Base-by-base conservation (phyloP, 1,140 invertebrate genomes). In the Glomeris maerens region DNA sequence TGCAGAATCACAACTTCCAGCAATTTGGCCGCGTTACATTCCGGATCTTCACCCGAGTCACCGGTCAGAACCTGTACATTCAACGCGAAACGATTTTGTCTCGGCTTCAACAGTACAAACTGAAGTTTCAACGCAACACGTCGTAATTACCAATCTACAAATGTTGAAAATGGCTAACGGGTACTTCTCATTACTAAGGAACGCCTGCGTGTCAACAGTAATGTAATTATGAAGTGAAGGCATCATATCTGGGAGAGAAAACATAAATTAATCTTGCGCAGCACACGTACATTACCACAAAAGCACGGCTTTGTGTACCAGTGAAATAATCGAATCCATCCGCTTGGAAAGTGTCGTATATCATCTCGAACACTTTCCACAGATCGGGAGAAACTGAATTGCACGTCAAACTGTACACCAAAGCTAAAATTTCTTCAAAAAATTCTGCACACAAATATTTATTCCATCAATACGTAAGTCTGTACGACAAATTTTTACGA, bases 221-320 rank as follows among this genome's bases (percentile, higher is more conserved):
- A 98, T 80, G 65, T 96, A 98, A 71, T 97, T 96, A 66, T 98
- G 92, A 14, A 99, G 73, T 1, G 89, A 84, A 27, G 94, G 91
- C 91, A 98, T 97, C 84, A 98, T 96, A 59, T 99, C 95, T 72
- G 49, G n/a, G 66, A 61, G 36, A 27, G 27, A 52, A 29, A 26
- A 27, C 10, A 52, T 26, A 21, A 25, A 51, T 25, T 20, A 29
- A 47, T n/a, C 27, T n/a, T 39, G 23, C 14, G 14, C 13, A 38
- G 20, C 46, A 21, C 17, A 47, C 27, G 39, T 39, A 47, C 5
- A 27, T 47, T 21, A 20, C 22, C 20, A 14, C 14, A 49, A n/a
- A 36, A 48, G 39, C 23, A 36, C 5, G 7, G 3, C 5, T 38
- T 23, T 28, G 29, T 55, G 50, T 59, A 74, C 73, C 72, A 39